These are phyloP conservation scores for Carcharodon carcharias DNA, from an alignment of 2,797 vertebrate genomes.

Conservation along the genomic window DNA sequence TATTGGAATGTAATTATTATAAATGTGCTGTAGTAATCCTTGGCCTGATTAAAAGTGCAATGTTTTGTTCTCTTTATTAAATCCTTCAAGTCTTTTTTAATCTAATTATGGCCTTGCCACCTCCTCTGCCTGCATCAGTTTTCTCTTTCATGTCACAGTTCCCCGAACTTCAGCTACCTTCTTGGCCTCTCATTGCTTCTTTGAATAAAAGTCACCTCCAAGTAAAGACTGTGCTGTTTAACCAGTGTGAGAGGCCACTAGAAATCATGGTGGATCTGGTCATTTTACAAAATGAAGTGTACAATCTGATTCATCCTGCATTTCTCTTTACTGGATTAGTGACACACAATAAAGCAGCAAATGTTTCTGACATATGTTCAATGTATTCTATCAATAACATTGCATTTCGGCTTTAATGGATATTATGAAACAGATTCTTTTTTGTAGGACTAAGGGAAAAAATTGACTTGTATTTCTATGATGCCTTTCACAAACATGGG, in stretches of 20 bases:
- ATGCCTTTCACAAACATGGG: background rate
- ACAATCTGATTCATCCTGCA: background rate
- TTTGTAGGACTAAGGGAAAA: background rate
- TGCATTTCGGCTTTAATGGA: background rate
- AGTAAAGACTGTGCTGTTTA: background rate
- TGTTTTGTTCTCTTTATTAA: constrained; percentile 31
- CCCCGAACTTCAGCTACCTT: background rate
- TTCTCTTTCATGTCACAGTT: constrained; percentile 17
- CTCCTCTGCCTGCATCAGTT: background rate
- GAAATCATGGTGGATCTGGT: background rate
- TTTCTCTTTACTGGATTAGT: background rate
- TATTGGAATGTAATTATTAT: constrained; percentile 53
- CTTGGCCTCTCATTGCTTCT: background rate
- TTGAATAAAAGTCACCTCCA: constrained; percentile 10
- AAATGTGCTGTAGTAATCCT: constrained; percentile 34
- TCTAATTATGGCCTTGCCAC: constrained; percentile 15
- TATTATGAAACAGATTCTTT: background rate
- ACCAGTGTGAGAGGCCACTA: background rate
- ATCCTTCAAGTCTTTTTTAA: constrained; percentile 30
- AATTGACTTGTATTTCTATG: background rate
- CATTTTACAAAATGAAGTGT: background rate
- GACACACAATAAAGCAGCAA: background rate
- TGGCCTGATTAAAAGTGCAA: constrained; percentile 35
- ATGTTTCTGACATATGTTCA: background rate
- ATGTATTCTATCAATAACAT: background rate